Base-by-base conservation (phyloP, 2,113 vertebrate genomes). In the Sterna hirundo region DNA sequence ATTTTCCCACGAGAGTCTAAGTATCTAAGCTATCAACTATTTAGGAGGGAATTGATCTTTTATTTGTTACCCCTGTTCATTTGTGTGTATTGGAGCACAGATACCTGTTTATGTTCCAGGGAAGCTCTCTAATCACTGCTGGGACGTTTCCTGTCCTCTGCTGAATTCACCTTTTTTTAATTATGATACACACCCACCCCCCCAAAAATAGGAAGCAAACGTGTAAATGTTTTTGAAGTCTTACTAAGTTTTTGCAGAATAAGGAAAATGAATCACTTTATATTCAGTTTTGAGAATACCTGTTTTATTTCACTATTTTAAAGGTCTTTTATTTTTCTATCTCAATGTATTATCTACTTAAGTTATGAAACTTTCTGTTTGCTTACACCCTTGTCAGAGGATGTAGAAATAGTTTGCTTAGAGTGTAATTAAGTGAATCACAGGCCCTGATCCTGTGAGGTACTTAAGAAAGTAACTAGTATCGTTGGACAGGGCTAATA, bases 381-480 rank as follows among this genome's bases (percentile, higher is more conserved):
- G 80, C 80, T 94, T 84, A 79, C 2, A 0, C 61, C 57, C 52
- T 82, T 92, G 91, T 94, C 77, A 57, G 60, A 92, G 80, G 83
- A 82, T 87, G 88, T 95, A 93, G 95, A 91, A 96, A 91, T 84
- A 90, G n/a, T 71, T 93, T 44, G 20, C 27, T n/a, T 72, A 88
- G 42, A 79, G 36, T 91, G 32, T 95, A 96, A 96, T 96, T 95
- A 94, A 78, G 36, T 96, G 83, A 96, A 79, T 94, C 84, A 94
- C n/a, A 49, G 69, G 72, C 21, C 30, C 23, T 89, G 47, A 49
- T 94, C 51, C 44, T 79, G 25, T n/a, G 7, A 93, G 30, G 30
- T 69, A 29, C 76, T 95, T 91, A 22, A 80, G 75, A 71, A 70
- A 52, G 75, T 71, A 46, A 32, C 46, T 60, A 10, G 7, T 90